Conservation (phyloP, 2,113 vertebrate genomes). For the Gymnarchus niloticus region DNA sequence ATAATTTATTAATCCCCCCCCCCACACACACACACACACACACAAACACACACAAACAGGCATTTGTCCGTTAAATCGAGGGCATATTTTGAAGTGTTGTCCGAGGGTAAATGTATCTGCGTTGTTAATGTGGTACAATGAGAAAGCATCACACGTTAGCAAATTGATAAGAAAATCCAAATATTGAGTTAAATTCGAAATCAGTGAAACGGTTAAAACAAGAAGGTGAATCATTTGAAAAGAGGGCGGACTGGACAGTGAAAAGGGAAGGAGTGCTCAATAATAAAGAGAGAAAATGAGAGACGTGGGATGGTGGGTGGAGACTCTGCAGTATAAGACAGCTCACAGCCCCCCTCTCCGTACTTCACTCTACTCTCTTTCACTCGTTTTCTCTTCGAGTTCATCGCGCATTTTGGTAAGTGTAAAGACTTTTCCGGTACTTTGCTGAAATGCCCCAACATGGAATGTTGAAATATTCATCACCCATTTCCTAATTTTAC, state of each 20-base stretch:
- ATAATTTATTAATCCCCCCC: no score
- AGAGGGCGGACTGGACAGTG: neutral
- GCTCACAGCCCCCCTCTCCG: neutral
- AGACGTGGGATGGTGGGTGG: neutral
- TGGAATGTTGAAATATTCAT: neutral
- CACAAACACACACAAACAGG: no score
- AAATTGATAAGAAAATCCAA: neutral
- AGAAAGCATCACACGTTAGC: neutral
- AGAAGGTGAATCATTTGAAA: no score
- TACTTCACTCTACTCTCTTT: slow-evolving; percentile 1
- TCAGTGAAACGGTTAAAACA: no score
- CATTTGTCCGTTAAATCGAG: no score
- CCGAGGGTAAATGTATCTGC: neutral
- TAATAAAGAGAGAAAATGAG: neutral
- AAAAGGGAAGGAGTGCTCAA: neutral
- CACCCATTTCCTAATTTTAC: no score
- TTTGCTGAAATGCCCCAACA: neutral
- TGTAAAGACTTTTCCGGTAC: neutral
- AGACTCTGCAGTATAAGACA: slow-evolving; percentile 34
- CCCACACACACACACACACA: no score
- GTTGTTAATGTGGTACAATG: neutral
- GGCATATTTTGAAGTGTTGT: no score
- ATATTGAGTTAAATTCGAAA: neutral
- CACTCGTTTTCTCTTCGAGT: neutral
- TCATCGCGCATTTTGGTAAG: slow-evolving; percentile 19